Percentiles rank a stretch among this genome's conserved stretches.
phyloP scores from a whole-genome alignment of 1,140 invertebrate genomes.

The Apis laboriosa region DNA sequence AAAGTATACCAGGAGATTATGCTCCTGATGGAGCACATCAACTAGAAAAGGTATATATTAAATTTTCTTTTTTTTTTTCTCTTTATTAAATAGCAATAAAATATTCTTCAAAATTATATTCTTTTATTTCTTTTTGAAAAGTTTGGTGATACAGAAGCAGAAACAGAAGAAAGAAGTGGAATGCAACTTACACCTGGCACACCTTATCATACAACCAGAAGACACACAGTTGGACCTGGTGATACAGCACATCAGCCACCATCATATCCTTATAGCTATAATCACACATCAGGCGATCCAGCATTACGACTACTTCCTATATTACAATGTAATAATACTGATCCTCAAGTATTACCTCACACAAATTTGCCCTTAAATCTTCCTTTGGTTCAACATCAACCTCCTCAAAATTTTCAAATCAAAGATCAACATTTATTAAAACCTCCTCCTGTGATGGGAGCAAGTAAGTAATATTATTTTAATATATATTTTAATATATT shows the following conservation, averaged over 20 bases:
- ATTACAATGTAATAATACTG: conserved; percentile 74
- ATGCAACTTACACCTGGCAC: conserved; percentile 75
- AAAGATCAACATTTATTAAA: conserved; percentile 97
- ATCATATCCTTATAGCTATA: conserved; percentile 72
- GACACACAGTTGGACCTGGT: conserved; percentile 96
- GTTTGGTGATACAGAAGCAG: conserved; percentile 85
- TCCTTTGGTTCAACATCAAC: conserved; percentile 88
- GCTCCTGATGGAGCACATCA: conserved; percentile 83
- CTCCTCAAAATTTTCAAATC: conserved; percentile 91
- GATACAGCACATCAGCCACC: conserved; percentile 89
- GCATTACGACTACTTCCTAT: conserved; percentile 73
- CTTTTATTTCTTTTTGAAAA: conserved; percentile 58
- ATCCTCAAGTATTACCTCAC: conserved; percentile 81
- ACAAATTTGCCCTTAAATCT: conserved; percentile 88
- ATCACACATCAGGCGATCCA: conserved; percentile 74
- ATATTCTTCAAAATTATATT: conserved; percentile 54
- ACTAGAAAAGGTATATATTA: conserved; percentile 84
- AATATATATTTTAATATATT: not conserved
- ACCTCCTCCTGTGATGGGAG: conserved; percentile 93
- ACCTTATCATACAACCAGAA: conserved; percentile 83
- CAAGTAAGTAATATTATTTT: conserved; percentile 83
- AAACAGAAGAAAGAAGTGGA: conserved; percentile 81
- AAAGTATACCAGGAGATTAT: conserved; percentile 83
- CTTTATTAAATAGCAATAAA: not conserved
- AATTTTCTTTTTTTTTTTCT: not conserved